Evolutionary conservation across 2,888 invertebrate genomes (phyloP).

Genomic region (Eumacrocentrus americanus): DNA sequence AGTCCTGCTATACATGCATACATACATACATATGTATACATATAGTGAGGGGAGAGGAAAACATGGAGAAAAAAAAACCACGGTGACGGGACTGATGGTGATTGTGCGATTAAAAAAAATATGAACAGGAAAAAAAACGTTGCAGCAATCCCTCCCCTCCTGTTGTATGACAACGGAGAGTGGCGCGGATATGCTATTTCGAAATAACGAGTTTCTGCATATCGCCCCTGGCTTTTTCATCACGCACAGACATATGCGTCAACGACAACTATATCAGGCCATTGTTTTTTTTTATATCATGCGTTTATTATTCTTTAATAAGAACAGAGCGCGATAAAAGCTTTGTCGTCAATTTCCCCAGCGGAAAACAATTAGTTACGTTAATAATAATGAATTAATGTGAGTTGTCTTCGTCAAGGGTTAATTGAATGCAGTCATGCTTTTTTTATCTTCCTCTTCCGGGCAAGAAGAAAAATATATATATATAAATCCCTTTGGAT

Average conservation of each 20-base stretch:
- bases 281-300: background rate
- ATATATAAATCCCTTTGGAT: too few species aligned
- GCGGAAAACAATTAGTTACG: too few species aligned
- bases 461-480: too few species aligned
- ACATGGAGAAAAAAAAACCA: too few species aligned
- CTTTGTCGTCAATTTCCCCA: background rate
- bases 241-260: slow-evolving; percentile 9
- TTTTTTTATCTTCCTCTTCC: too few species aligned
- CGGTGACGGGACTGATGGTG: too few species aligned
- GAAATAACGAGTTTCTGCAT: slow-evolving; percentile 19
- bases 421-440: too few species aligned
- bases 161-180: background rate
- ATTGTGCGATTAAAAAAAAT: background rate
- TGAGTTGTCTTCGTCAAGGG: too few species aligned
- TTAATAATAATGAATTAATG: too few species aligned
- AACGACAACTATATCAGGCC: background rate
- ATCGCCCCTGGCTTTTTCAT: slow-evolving; percentile 6
- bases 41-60: background rate
- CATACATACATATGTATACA: too few species aligned
- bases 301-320: background rate
- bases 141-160: slow-evolving; percentile 11
- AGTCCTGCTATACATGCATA: too few species aligned
- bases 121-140: background rate
- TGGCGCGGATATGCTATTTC: slow-evolving; percentile 16
- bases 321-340: background rate